Evolutionary conservation across 2,888 invertebrate genomes (phyloP), one percentile per base, ranked within the genome.

Genomic region (Chaitophorus viminalis): DNA sequence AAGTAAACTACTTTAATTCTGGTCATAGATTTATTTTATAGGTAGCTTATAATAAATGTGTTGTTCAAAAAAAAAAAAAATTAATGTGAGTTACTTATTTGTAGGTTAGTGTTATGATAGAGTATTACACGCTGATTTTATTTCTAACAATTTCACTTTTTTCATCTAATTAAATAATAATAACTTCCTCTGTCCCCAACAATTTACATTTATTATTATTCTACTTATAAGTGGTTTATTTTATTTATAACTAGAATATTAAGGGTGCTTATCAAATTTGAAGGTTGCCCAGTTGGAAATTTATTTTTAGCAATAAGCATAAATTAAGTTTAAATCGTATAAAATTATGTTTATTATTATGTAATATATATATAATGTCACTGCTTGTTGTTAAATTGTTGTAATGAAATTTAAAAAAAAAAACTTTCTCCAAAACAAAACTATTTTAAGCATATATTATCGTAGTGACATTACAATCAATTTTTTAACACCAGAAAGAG

Each of bases 331-430:
- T 79, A 79, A 79, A 78, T 78, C 72, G 72, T 72, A 79, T 79
- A 78, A 65, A 81, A 87, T 75, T 87, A 74, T 87, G 74, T 87
- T 87, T 87, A 87, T 87, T 87, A 87, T 87, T 87, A 87, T 87
- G 87, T 87, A 87, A 79, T 87, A 87, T 87, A 87, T 87, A 87
- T 87, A 87, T 87, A 87, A 87, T 87, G 87, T 87, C 87, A 87
- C 87, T 87, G 87, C 87, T 87, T 87, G 87, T 87, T 87, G 87
- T 87, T 87, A 87, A 87, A 81, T 87, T 81, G 87, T 87, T 87
- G 74, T 87, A 87, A 87, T 75, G 87, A 81, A 87, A 87, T 87
- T 79, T 52, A n/a, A n/a, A 25, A 60, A 60, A 75, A 75, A 54
- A 79, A 36, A 72, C 17, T 68, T 78, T 87, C 74, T 81, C 74